Evolutionary conservation across 2,113 vertebrate genomes (phyloP).

Genomic region (Chaetorhynchus papuensis): DNA sequence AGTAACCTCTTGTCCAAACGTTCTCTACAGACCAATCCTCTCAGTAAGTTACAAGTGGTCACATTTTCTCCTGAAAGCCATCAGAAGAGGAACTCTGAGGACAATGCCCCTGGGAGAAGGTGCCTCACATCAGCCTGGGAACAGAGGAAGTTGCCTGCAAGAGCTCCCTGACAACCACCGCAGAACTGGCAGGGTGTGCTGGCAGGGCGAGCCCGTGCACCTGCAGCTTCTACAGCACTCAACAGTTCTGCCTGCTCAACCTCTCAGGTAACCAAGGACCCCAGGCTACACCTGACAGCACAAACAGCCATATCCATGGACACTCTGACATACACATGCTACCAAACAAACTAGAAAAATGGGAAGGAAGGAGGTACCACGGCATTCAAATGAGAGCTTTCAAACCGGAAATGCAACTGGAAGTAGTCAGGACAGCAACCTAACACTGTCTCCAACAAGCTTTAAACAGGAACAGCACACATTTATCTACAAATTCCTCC

Average conservation of each 20-base stretch:
- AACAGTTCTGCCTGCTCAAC: background rate
- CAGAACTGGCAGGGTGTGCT: background rate
- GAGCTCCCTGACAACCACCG: background rate
- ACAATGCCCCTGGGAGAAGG: background rate
- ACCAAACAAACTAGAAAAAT: background rate
- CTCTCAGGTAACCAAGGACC: background rate
- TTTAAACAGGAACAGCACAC: background rate
- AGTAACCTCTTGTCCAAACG: background rate
- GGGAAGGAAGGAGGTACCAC: background rate
- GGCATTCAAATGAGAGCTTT: background rate
- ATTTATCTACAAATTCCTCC: background rate
- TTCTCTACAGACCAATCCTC: background rate
- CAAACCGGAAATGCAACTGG: background rate
- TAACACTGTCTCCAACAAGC: background rate
- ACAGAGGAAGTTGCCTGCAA: background rate
- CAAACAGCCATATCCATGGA: background rate
- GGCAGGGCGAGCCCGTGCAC: background rate
- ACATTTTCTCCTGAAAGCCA: background rate
- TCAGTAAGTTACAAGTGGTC: accelerated
- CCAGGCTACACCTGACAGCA: background rate
- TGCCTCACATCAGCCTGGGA: background rate
- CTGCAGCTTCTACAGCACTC: background rate
- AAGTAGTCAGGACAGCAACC: background rate
- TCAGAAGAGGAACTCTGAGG: background rate
- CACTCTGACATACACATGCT: accelerated